Percentiles rank a stretch among this genome's conserved stretches.
Conservation (phyloP, 2,888 invertebrate genomes). For the Sinotaia quadrata region DNA sequence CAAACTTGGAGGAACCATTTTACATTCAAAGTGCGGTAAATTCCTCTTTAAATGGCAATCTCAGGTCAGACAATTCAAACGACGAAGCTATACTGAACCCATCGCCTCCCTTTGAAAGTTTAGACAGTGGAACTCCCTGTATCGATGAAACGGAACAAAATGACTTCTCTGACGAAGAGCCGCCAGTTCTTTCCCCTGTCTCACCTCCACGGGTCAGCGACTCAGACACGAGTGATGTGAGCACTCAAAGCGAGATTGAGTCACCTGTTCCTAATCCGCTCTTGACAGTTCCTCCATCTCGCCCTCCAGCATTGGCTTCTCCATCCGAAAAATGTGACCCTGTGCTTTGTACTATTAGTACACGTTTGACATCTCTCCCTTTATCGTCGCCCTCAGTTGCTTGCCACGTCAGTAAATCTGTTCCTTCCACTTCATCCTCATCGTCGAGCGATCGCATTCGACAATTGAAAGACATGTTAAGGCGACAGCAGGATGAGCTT, state of each 20-base stretch:
- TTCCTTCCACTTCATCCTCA: conserved; percentile 4
- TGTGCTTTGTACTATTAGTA: neutral
- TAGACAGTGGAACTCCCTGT: neutral
- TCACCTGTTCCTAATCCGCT: neutral
- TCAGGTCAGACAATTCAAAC: too few species aligned
- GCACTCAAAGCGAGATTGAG: neutral
- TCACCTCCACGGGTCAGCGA: neutral
- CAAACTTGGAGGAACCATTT: neutral
- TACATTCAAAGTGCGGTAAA: neutral
- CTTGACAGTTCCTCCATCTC: neutral
- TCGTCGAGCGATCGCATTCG: conserved; percentile 23
- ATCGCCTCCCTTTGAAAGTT: neutral
- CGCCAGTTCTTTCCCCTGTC: conserved; percentile 13
- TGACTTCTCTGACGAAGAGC: conserved; percentile 6
- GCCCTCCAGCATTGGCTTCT: neutral
- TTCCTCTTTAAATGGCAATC: neutral
- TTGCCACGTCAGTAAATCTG: neutral
- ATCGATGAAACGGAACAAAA: neutral
- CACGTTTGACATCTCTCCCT: neutral
- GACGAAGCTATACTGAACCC: too few species aligned
- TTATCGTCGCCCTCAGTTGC: neutral
- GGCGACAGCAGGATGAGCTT: conserved; percentile 27
- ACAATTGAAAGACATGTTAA: conserved; percentile 25
- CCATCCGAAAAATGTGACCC: neutral
- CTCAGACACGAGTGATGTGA: neutral